These are phyloP conservation scores for Penaeus japonicus DNA, from an alignment of 1,140 invertebrate genomes.

Conservation along the genomic window DNA sequence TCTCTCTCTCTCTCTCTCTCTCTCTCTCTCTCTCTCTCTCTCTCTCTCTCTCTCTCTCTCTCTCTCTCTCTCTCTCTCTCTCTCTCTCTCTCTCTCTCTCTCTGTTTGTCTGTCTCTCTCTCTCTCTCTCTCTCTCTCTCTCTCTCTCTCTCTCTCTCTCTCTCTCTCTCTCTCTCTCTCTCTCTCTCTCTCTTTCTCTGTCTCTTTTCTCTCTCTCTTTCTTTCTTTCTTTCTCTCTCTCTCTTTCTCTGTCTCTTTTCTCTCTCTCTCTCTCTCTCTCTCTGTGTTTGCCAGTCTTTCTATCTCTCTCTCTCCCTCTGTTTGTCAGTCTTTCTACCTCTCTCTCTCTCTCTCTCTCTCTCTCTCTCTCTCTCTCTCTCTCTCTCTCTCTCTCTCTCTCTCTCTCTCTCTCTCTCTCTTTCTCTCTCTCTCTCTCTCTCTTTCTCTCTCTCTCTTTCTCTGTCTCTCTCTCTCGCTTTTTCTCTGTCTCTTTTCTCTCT, in stretches of 20 bases:
- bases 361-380: not conserved
- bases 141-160: no score
- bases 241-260: not conserved
- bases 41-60: no score
- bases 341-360: not conserved
- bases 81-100: no score
- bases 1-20: no score
- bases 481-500: not conserved
- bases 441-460: not conserved
- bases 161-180: no score
- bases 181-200: no score
- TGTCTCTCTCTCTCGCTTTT: not conserved
- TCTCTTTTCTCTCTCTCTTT: no score
- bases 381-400: not conserved
- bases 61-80: no score
- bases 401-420: not conserved
- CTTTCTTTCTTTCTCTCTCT: not conserved
- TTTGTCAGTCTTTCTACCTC: not conserved
- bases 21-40: no score
- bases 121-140: no score
- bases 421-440: not conserved
- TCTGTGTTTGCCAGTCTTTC: not conserved
- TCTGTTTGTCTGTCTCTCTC: no score
- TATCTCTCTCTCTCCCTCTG: not conserved
- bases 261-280: not conserved